Base-by-base conservation (phyloP, 2,113 vertebrate genomes). In the Podocnemis expansa region DNA sequence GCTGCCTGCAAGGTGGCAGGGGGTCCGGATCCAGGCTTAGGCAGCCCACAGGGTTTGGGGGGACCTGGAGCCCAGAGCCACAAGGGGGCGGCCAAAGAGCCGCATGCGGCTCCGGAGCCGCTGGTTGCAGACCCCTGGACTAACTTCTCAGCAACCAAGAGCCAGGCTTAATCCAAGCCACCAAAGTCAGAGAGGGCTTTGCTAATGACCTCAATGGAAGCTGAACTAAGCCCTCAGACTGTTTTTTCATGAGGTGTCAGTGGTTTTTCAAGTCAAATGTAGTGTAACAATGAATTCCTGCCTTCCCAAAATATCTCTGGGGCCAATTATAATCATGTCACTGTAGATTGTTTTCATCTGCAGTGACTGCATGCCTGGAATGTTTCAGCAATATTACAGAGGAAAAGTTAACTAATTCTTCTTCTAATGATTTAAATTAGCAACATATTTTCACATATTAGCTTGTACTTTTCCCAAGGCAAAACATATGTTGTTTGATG, bases 401-500 rank as follows among this genome's bases (percentile, higher is more conserved):
- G 63, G 45, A 70, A 5, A 51, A 63, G 21, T 10, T 34, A 79
- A 25, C 3, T 45, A 11, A 34, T 31, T 10, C 5, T 2, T 58
- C 54, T 21, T 38, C 38, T 58, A 29, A 38, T 41, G 47, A 49
- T 17, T 11, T 38, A 78, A 89, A 10, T 2, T n/a, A 76, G 41
- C 41, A 76, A 76, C 73, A 27, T 5, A 7, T 10, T 24, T 92
- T 70, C 84, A 6, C 8, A 22, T 13, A 7, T 0, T 0, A 60
- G 1, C 70, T 0, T 43, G 41, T 8, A 55, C 19, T 76, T 91
- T 94, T 83, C 51, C 79, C 84, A 21, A 0, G 2, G 24, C 70
- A 55, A 24, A 79, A 70, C 54, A 22, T 0, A 0, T 31, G 47
- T 49, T 19, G 85, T 29, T 54, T 84, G 82, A 51, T 38, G 5